Evolutionary conservation across 2,888 invertebrate genomes (phyloP), one percentile per base, ranked within the genome.

Genomic region (Hyles lineata): DNA sequence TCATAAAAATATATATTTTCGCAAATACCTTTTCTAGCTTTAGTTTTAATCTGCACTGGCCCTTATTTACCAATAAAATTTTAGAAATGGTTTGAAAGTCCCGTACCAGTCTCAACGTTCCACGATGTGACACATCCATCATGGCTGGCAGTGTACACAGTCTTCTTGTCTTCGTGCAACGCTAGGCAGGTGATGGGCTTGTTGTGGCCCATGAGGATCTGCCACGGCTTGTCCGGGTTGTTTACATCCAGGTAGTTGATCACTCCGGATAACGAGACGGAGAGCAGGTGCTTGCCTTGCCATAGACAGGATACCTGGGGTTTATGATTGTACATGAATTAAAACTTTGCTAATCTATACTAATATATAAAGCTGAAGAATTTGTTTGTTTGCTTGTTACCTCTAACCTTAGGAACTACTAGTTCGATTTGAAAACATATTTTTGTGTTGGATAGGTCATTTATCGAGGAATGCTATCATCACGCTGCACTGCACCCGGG

Each of bases 151-250:
- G 99, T 99, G 89, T 97, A 99, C 75, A 99, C 97, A 21, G 95
- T 96, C 70, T 95, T 95, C 74, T 96, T 95, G 85, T 97, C 97
- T 70, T 97, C 96, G 80, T 96, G 96, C 62, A 98, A 89, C 0
- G 97, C 96, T 83, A 99, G 93, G 52, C 98, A 97, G 1, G 99
- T 99, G 79, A 99, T 98, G 0, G 99, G 99, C 90, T 99, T 99
- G 92, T 99, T 99, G 93, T 99, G 99, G 0, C 99, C 99, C 96
- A 98, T 99, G 75, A 99, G 92, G 73, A 98, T 83, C 73, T 97
- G 96, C 69, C 96, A 87, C 0, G 99, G 98, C 84, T 96, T 97
- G 70, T 96, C 93, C 0, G 99, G 98, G 92, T 98, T 97, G 79
- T 97, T 96, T 9, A 97, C 95, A 89, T 99, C 98, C 81, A 99